These are phyloP conservation scores for Noctilio leporinus DNA, from an alignment of 2,113 vertebrate species.

Conservation along the genomic window DNA sequence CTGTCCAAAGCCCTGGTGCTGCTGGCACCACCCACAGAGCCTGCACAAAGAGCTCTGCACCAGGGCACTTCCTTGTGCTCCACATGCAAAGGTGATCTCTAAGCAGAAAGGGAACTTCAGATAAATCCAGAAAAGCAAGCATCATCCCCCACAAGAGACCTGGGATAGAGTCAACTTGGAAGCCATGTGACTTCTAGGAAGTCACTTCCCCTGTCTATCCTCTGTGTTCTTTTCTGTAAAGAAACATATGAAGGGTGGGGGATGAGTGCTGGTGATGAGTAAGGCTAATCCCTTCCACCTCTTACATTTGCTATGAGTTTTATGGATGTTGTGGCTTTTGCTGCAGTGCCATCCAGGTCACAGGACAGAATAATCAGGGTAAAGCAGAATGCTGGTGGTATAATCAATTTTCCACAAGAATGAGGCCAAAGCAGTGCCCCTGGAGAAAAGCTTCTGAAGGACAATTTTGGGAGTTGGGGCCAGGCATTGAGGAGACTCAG, in stretches of 20 bases:
- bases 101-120: neutral
- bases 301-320: neutral
- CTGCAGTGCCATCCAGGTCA: neutral
- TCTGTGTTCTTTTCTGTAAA: neutral
- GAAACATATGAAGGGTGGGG: neutral
- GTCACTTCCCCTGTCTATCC: neutral
- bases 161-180: neutral
- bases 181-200: neutral
- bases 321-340: neutral
- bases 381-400: neutral
- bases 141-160: neutral
- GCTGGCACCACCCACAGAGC: neutral
- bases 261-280: neutral
- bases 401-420: neutral
- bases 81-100: accelerated
- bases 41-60: neutral
- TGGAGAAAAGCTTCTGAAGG: neutral
- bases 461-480: neutral
- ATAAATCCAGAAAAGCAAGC: neutral
- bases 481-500: neutral
- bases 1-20: neutral
- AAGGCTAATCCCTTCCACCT: neutral
- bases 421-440: neutral
- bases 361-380: neutral
- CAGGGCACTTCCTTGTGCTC: neutral